A percentile compares a stretch with the other conserved stretches of the same genome.
Conservation (phyloP, 2,113 vertebrate species). For the Sinocyclocheilus anophthalmus region DNA sequence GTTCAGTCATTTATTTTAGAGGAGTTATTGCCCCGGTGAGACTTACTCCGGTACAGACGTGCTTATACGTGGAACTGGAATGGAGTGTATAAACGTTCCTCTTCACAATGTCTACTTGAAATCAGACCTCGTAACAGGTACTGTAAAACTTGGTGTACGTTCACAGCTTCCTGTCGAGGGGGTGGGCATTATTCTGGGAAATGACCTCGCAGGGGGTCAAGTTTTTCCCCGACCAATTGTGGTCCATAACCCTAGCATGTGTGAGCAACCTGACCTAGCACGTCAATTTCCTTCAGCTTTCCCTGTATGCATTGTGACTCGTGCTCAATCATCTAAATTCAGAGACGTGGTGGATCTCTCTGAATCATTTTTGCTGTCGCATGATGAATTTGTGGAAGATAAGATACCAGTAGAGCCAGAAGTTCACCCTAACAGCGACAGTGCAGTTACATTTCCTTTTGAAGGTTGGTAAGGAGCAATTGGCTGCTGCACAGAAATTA, state of each 20-base stretch:
- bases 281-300: neutral
- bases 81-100: neutral
- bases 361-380: neutral
- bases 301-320: neutral
- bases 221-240: neutral
- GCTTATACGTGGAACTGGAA: neutral
- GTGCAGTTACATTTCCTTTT: neutral
- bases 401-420: neutral
- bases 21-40: neutral
- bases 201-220: too few species aligned
- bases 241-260: neutral
- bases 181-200: too few species aligned
- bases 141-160: too few species aligned
- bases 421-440: neutral
- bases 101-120: too few species aligned
- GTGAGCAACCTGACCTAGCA: neutral
- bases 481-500: too few species aligned
- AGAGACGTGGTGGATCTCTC: neutral
- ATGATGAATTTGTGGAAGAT: neutral
- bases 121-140: too few species aligned
- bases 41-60: neutral
- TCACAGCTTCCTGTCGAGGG: too few species aligned
- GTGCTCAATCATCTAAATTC: neutral
- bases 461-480: too few species aligned
- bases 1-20: too few species aligned